Evolutionary conservation across 2,797 vertebrate genomes (phyloP).

Genomic region (Acropternis orthonyx): DNA sequence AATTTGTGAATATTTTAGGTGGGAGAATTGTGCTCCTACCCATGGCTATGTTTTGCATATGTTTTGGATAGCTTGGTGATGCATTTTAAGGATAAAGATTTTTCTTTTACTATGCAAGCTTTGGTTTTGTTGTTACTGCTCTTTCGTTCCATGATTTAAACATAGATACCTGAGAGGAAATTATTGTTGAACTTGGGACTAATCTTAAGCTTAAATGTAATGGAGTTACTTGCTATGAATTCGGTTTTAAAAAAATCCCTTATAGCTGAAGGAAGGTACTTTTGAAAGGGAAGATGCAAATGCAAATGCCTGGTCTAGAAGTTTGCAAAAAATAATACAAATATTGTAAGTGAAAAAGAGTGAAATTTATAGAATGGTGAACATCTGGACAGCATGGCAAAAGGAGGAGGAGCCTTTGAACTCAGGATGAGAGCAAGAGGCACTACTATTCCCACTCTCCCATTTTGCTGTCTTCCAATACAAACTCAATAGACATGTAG

Average conservation of each 20-base stretch:
- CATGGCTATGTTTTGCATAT: background rate
- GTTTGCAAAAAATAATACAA: background rate
- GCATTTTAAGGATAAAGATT: background rate
- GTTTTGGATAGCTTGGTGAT: background rate
- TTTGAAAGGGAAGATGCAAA: background rate
- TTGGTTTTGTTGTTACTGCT: background rate
- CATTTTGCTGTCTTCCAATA: background rate
- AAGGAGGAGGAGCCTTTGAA: background rate
- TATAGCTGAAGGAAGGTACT: background rate
- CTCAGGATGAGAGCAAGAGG: background rate
- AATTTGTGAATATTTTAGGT: slow-evolving; percentile 23
- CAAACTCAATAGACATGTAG: background rate
- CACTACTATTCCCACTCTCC: background rate
- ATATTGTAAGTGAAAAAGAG: background rate
- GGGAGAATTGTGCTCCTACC: background rate
- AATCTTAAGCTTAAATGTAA: background rate
- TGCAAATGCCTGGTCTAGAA: background rate
- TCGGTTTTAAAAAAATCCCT: background rate
- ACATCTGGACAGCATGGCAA: background rate
- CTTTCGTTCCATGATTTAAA: background rate
- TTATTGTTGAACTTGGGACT: background rate
- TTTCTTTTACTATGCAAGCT: background rate
- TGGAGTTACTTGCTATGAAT: background rate
- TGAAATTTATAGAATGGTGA: background rate
- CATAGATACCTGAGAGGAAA: background rate